Conservation (phyloP, 2,797 vertebrate species). For the Anas acuta region DNA sequence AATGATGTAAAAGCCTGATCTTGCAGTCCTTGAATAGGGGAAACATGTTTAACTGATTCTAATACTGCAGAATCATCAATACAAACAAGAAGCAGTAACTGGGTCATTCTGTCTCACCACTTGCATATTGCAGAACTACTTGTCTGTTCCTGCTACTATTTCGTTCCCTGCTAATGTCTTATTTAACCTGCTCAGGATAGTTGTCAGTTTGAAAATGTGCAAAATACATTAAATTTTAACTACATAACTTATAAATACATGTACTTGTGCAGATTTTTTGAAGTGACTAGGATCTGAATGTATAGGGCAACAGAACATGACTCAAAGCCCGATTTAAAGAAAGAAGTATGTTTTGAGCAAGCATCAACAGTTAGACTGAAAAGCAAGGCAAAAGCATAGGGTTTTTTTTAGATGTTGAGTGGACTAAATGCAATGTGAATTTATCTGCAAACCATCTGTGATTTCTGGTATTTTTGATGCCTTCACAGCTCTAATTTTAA, state of each 20-base stretch:
- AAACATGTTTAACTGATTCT: slow-evolving; percentile 24
- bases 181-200: slow-evolving; percentile 66
- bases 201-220: slow-evolving; percentile 65
- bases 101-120: slow-evolving; percentile 61
- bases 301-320: slow-evolving; percentile 74
- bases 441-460: slow-evolving; percentile 81
- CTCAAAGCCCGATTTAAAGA: slow-evolving; percentile 77
- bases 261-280: slow-evolving; percentile 72
- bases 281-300: slow-evolving; percentile 59
- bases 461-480: slow-evolving; percentile 78
- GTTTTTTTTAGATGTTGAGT: slow-evolving; percentile 77
- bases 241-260: slow-evolving; percentile 65
- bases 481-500: slow-evolving; percentile 84
- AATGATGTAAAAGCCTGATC: slow-evolving; percentile 11
- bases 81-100: slow-evolving; percentile 37
- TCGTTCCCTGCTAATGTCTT: slow-evolving; percentile 64
- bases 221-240: slow-evolving; percentile 72
- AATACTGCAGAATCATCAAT: slow-evolving; percentile 50
- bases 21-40: background rate
- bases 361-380: slow-evolving; percentile 77
- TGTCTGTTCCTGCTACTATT: slow-evolving; percentile 36
- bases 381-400: slow-evolving; percentile 69
- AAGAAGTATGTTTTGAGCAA: slow-evolving; percentile 74
- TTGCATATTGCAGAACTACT: slow-evolving; percentile 40
- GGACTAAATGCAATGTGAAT: slow-evolving; percentile 81